A percentile compares a stretch with the other conserved stretches of the same genome.
Evolutionary conservation across 1,140 invertebrate genomes (phyloP).

Genomic region (Calycopis cecrops): DNA sequence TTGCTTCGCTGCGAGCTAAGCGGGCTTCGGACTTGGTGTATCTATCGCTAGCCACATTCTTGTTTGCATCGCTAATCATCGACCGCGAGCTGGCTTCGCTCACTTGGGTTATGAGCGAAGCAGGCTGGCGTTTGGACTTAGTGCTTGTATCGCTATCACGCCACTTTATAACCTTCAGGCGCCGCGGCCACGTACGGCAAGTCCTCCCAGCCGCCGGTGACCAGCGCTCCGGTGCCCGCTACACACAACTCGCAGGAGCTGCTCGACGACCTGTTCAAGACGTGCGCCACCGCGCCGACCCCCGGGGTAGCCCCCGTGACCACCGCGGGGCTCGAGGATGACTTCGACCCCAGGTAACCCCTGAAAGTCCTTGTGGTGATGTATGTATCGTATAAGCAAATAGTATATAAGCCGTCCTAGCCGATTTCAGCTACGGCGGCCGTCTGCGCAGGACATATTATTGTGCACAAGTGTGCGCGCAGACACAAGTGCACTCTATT

Average conservation of each 20-base stretch:
- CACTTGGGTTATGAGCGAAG: no score
- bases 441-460: no score
- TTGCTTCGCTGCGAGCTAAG: no score
- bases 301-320: no score
- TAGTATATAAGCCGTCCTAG: no score
- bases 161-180: constrained; percentile 31
- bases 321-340: not conserved
- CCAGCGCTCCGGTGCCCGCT: no score
- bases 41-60: not conserved
- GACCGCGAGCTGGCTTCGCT: not conserved
- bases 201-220: constrained; percentile 69
- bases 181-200: constrained; percentile 89
- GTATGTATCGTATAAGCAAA: no score
- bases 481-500: no score
- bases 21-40: no score
- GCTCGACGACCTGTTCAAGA: constrained; percentile 1
- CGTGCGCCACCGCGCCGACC: not conserved
- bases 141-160: not conserved
- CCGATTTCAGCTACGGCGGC: no score
- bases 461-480: no score
- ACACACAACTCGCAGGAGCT: not conserved
- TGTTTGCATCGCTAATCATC: not conserved
- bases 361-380: no score
- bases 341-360: not conserved
- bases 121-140: not conserved